A percentile compares a stretch with the other conserved stretches of the same genome.
Evolutionary conservation across 2,797 vertebrate species (phyloP).

Genomic region (Urosaurus nigricauda): DNA sequence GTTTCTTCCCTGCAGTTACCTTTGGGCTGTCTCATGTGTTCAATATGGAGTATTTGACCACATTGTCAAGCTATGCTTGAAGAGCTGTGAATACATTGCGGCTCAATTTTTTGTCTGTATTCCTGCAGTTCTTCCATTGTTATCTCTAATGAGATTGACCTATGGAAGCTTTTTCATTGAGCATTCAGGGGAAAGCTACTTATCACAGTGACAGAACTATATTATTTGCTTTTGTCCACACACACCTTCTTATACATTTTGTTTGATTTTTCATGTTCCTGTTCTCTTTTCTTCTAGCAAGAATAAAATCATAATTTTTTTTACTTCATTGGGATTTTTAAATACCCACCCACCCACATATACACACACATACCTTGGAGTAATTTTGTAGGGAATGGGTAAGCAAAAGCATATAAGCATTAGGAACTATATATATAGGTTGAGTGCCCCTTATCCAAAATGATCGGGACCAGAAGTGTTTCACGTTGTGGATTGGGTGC

Average conservation of each 20-base stretch:
- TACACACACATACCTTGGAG: constrained; percentile 56
- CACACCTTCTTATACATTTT: constrained; percentile 31
- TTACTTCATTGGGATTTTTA: constrained; percentile 40
- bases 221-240: constrained; percentile 54
- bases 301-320: constrained; percentile 30
- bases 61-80: neutral
- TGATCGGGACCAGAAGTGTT: too few relatives aligned
- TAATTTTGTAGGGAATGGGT: constrained; percentile 52
- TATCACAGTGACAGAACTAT: constrained; percentile 61
- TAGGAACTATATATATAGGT: neutral
- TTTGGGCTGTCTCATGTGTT: neutral
- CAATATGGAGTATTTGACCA: neutral
- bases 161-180: constrained; percentile 36
- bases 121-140: constrained; percentile 61
- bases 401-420: neutral
- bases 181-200: constrained; percentile 59
- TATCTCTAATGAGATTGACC: constrained; percentile 69
- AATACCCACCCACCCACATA: too few relatives aligned
- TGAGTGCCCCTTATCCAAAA: too few relatives aligned
- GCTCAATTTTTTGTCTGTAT: constrained; percentile 28
- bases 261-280: constrained; percentile 42
- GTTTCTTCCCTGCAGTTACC: neutral
- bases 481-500: too few relatives aligned
- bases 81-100: constrained; percentile 30
- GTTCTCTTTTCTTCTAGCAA: constrained; percentile 47